Conservation (phyloP, 2,113 vertebrate species). For the Puffinus mauretanicus region DNA sequence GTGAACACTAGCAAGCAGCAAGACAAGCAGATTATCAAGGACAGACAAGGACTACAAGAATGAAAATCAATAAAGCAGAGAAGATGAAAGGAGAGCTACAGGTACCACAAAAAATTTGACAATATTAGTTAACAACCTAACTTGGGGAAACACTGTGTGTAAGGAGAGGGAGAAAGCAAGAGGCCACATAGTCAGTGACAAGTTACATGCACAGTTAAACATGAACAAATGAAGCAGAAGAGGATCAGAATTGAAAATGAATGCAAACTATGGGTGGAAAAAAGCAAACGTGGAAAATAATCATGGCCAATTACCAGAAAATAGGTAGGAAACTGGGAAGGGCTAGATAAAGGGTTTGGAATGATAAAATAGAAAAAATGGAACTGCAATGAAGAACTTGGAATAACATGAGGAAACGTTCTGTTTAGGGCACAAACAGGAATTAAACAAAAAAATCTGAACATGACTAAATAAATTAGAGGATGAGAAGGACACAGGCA, state of each 20-base stretch:
- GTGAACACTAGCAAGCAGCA: background rate
- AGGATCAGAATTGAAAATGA: background rate
- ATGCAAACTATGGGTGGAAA: background rate
- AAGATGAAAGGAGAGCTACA: background rate
- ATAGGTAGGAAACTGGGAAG: background rate
- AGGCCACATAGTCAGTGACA: background rate
- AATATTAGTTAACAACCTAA: background rate
- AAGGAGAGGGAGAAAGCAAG: background rate
- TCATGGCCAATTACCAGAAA: background rate
- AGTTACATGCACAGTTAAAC: background rate
- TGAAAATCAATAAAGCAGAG: background rate
- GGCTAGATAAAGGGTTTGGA: background rate
- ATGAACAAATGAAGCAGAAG: background rate
- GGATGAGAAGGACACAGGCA: background rate
- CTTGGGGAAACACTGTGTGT: background rate
- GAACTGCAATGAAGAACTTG: background rate
- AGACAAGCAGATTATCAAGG: background rate
- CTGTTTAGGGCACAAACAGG: background rate
- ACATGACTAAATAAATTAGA: background rate
- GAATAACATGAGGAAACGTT: background rate
- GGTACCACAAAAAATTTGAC: rapidly evolving
- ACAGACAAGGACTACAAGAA: background rate
- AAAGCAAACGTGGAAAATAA: background rate
- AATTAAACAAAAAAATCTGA: background rate
- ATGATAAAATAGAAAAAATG: background rate